Evolutionary conservation across 1,140 invertebrate genomes (phyloP), one percentile per base, ranked within the genome.

Genomic region (Xylocopa sonorina): DNA sequence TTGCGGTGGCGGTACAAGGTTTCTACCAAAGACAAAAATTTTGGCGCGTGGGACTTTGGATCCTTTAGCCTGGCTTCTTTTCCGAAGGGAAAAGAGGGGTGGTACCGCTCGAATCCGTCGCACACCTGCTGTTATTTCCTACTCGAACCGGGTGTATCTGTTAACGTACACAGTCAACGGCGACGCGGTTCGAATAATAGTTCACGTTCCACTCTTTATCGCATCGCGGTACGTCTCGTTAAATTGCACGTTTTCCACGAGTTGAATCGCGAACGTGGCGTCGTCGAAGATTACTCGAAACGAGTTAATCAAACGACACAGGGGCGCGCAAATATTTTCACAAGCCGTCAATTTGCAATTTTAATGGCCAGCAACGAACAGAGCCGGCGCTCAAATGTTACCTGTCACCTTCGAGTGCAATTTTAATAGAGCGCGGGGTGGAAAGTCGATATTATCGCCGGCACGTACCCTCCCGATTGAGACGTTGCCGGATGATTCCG

Each of bases 401-500:
- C 71, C 71, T 78, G 76, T 48, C 60, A 77, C 58, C 55, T 10
- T 41, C 7, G 7, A 21, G 48, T 46, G 74, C 75, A 73, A 76
- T 72, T 82, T 86, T 62, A 76, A 85, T 78, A 66, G 55, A 71
- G 18, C 66, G 46, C 38, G 34, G 46, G 66, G 32, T 71, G 80
- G 48, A 69, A 76, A 58, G 69, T 43, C 60, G 79, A 74, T 76
- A 38, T 43, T 73, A 87, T 86, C 82, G 55, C 46, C 48, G 48
- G 50, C 10, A 16, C 63, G 41, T 43, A 41, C 80, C 58, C 29
- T 63, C 6, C 38, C 53, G 66, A 85, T 85, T 85, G 63, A 85
- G 83, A 85, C 58, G 68, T 84, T 77, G 60, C 69, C 74, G 69
- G n/a, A 43, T 51, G 74, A 85, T 81, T 69, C 29, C 53, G 77